Evolutionary conservation across 1,140 invertebrate species (phyloP).

Genomic region (Himalopsyche phryganea): DNA sequence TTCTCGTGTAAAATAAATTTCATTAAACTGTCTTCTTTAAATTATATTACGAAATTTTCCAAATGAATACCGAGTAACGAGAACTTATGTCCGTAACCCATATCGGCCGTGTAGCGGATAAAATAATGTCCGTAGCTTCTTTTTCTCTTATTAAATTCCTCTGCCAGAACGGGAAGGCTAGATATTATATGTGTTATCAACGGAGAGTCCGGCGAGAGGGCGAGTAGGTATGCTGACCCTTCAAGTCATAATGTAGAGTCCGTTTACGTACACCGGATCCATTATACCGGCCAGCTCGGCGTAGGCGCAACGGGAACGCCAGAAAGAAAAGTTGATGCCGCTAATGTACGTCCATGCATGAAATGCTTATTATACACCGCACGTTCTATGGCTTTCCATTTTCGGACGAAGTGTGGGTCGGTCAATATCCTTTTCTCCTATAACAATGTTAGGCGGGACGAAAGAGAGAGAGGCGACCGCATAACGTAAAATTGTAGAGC

Average conservation of each 20-base stretch:
- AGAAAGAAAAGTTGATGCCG: slow-evolving; percentile 15
- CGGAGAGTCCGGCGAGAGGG: slow-evolving; percentile 23
- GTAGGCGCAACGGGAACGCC: neutral
- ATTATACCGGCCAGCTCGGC: slow-evolving; percentile 40
- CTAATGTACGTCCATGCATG: slow-evolving; percentile 47
- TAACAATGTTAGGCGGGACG: slow-evolving; percentile 39
- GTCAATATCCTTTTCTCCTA: slow-evolving; percentile 25
- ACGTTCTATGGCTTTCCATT: slow-evolving; percentile 40
- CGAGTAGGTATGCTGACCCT: slow-evolving; percentile 46
- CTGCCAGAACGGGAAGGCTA: slow-evolving; percentile 8
- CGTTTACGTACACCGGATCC: slow-evolving; percentile 40
- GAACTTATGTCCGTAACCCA: slow-evolving; percentile 9
- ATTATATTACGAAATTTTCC: slow-evolving; percentile 33
- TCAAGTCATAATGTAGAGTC: slow-evolving; percentile 55
- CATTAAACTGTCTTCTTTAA: slow-evolving; percentile 34
- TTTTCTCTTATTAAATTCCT: slow-evolving; percentile 28
- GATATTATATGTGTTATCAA: slow-evolving; percentile 26
- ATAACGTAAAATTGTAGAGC: slow-evolving; percentile 55
- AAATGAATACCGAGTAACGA: slow-evolving; percentile 28
- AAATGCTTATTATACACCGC: slow-evolving; percentile 58
- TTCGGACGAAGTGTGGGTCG: slow-evolving; percentile 15
- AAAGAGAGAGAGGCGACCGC: slow-evolving; percentile 39
- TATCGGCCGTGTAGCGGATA: slow-evolving; percentile 25
- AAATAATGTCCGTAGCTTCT: slow-evolving; percentile 26
- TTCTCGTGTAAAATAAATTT: slow-evolving; percentile 29